phyloP scores from a whole-genome alignment of 2,797 vertebrate species.

The Neopelma chrysocephalum region DNA sequence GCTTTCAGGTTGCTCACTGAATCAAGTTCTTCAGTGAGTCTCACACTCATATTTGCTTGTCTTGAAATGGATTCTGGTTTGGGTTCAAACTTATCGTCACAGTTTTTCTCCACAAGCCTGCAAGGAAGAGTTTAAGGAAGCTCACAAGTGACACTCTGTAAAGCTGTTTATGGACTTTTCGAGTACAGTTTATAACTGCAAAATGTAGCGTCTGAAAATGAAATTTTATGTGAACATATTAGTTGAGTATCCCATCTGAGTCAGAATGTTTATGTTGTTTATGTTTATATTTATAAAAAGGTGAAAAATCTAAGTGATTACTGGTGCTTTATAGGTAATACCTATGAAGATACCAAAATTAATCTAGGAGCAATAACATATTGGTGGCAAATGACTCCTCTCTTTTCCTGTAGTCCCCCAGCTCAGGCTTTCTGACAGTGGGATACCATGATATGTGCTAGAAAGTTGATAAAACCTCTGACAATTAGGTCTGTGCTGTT shows the following conservation, averaged over 20 bases:
- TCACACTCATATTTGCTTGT: neutral
- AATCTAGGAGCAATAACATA: neutral
- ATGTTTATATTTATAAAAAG: neutral
- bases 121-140: neutral
- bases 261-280: neutral
- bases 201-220: neutral
- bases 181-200: neutral
- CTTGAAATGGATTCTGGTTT: neutral
- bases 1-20: neutral
- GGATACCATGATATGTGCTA: neutral
- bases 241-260: neutral
- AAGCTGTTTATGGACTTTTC: neutral
- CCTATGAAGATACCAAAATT: neutral
- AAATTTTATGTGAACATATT: neutral
- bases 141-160: neutral
- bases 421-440: neutral
- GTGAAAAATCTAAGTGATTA: neutral
- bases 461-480: neutral
- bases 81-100: neutral
- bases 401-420: neutral
- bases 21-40: neutral
- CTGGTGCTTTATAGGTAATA: neutral
- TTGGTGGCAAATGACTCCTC: neutral
- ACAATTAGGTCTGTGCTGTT: neutral
- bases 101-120: neutral